Evolutionary conservation across 64 coral and sea anemone species (phyloP).

Genomic region (Stylophora pistillata): DNA sequence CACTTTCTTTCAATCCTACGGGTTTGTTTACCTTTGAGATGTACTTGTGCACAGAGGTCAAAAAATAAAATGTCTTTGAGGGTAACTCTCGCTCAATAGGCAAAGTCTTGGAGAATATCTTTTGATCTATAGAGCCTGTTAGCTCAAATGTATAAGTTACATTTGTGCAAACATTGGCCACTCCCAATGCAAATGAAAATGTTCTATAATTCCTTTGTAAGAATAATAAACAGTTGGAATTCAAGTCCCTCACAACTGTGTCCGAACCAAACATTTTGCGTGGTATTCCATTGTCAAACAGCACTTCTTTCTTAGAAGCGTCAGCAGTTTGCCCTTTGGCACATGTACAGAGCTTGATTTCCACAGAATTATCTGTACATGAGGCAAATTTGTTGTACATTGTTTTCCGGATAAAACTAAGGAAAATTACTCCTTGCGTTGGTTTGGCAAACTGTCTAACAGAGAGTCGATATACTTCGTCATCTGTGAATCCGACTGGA

Average conservation of each 20-base stretch:
- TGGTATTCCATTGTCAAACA: too few species aligned
- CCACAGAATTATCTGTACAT: conserved; percentile 9
- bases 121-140: too few species aligned
- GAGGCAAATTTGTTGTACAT: conserved; percentile 28
- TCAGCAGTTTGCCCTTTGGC: background rate
- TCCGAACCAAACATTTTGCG: too few species aligned
- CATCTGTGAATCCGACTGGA: background rate
- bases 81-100: background rate
- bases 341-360: conserved; percentile 29
- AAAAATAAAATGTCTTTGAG: background rate
- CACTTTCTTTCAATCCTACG: background rate
- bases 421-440: background rate
- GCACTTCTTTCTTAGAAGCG: too few species aligned
- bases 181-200: too few species aligned
- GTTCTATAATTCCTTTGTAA: too few species aligned
- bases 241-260: too few species aligned
- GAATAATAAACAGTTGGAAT: too few species aligned
- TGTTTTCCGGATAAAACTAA: background rate
- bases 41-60: background rate
- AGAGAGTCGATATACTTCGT: conserved; percentile 69
- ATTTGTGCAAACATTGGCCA: too few species aligned
- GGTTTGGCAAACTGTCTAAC: background rate
- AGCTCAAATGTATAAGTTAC: too few species aligned
- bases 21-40: background rate
- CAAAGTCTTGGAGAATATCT: background rate